Conservation (phyloP, 2,797 vertebrate species). For the Tenualosa ilisha region DNA sequence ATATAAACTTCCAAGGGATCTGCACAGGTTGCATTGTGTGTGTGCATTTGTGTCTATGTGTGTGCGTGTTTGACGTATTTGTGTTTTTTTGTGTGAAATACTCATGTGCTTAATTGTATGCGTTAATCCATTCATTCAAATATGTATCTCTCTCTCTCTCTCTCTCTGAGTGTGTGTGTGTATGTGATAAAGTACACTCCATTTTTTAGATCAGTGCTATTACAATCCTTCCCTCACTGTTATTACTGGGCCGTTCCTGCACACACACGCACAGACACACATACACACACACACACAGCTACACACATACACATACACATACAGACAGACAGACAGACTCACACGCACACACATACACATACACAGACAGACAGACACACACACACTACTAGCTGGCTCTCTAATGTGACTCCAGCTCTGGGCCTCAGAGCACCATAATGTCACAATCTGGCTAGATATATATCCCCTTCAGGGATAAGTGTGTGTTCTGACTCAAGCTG, state of each 20-base stretch:
- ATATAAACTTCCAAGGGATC: too few species aligned
- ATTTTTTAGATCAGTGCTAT: too few species aligned
- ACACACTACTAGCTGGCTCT: not conserved
- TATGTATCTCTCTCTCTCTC: too few species aligned
- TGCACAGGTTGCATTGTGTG: not conserved
- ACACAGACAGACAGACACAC: not conserved
- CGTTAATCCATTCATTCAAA: too few species aligned
- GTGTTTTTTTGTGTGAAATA: not conserved
- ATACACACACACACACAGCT: not conserved
- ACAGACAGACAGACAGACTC: not conserved
- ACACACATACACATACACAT: not conserved
- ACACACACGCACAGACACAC: not conserved
- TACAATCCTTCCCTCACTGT: not conserved
- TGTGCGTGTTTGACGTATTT: not conserved
- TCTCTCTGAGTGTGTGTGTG: conserved; percentile 33
- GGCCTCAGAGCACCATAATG: not conserved
- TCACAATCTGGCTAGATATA: not conserved
- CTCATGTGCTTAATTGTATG: too few species aligned
- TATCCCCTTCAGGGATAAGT: not conserved
- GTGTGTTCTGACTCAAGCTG: conserved; percentile 13
- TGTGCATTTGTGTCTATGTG: not conserved
- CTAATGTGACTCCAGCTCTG: not conserved
- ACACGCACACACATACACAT: not conserved
- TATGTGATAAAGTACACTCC: conserved; percentile 28
- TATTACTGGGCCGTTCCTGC: too few species aligned